Evolutionary conservation across 2,113 vertebrate genomes (phyloP).

Genomic region (Oreamnos americanus): DNA sequence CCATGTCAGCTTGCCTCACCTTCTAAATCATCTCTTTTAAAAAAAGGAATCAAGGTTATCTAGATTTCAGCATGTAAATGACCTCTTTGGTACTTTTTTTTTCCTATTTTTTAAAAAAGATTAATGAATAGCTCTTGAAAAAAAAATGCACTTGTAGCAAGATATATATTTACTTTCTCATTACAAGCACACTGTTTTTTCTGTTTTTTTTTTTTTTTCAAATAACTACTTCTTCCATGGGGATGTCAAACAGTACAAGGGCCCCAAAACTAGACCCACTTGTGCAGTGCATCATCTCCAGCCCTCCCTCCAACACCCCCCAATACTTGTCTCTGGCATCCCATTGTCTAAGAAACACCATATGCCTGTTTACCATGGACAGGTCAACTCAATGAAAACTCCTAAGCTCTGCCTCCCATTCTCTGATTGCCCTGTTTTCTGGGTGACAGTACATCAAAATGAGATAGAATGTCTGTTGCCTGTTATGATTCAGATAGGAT

Average conservation of each 20-base stretch:
- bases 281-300: not conserved
- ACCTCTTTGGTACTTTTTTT: not conserved
- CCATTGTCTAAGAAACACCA: not conserved
- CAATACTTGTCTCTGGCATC: not conserved
- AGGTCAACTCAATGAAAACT: slow-evolving; percentile 3
- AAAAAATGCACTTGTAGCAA: not conserved
- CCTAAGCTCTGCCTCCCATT: not conserved
- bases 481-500: not conserved
- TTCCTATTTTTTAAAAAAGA: not conserved
- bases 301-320: not conserved
- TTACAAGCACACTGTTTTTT: not conserved
- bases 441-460: not conserved
- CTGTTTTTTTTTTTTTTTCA: too few relatives aligned
- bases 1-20: not conserved
- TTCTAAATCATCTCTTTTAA: not conserved
- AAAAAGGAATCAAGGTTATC: not conserved
- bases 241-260: not conserved
- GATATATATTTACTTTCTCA: not conserved
- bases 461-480: not conserved
- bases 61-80: not conserved
- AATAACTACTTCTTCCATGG: not conserved
- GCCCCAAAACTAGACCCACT: not conserved
- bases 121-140: not conserved
- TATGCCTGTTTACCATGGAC: not conserved
- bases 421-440: not conserved